phyloP scores from a whole-genome alignment of 2,888 invertebrate species.

The Helleia helle region DNA sequence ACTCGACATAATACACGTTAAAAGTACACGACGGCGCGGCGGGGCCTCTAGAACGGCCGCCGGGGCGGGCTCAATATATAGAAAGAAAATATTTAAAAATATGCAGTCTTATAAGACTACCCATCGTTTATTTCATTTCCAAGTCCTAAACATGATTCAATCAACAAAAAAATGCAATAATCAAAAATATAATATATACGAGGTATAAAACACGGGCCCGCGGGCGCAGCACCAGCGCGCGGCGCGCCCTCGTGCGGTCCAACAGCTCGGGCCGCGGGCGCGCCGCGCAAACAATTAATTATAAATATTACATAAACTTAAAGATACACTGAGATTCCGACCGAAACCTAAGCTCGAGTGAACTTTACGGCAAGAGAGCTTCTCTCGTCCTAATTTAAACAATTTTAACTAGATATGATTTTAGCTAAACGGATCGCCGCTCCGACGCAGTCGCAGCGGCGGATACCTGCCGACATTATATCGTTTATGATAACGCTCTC shows the following conservation, averaged over 20 bases:
- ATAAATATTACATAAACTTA: conserved; percentile 3
- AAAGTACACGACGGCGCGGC: no score
- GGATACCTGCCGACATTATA: no score
- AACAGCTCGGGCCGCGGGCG: not conserved
- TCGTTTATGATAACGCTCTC: no score
- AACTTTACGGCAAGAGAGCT: not conserved
- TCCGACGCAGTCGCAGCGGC: no score
- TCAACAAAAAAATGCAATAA: conserved; percentile 16
- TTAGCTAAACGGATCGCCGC: no score
- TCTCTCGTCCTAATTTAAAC: no score
- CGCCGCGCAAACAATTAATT: not conserved
- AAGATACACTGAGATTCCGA: conserved; percentile 6
- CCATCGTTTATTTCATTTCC: conserved; percentile 6
- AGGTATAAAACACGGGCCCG: conserved; percentile 1
- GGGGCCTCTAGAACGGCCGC: not conserved
- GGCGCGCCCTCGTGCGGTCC: not conserved
- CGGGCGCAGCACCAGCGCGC: not conserved
- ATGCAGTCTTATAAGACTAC: not conserved
- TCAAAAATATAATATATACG: conserved; percentile 15
- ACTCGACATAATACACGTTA: no score
- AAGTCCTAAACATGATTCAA: conserved; percentile 13
- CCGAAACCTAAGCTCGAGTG: conserved; percentile 2
- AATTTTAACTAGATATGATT: no score
- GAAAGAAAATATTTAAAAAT: not conserved
- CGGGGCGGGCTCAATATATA: not conserved